These are phyloP conservation scores for Misgurnus anguillicaudatus DNA, from an alignment of 2,113 vertebrate genomes.

Conservation along the genomic window DNA sequence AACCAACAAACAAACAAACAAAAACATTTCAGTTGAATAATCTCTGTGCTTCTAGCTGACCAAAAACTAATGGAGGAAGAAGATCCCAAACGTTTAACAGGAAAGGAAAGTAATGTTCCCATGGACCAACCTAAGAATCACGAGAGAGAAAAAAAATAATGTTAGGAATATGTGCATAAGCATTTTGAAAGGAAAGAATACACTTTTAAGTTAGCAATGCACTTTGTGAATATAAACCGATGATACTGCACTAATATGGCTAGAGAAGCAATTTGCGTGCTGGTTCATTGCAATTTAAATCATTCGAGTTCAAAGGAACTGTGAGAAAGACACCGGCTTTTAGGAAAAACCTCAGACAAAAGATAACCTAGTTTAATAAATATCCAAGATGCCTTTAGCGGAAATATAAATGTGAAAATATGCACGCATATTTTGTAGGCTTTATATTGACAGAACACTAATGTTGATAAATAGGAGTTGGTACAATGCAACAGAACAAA, in stretches of 20 bases:
- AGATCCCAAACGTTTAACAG: neutral
- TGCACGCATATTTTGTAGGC: too few relatives aligned
- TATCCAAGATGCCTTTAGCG: neutral
- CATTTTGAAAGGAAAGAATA: neutral
- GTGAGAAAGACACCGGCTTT: neutral
- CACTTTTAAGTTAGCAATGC: neutral
- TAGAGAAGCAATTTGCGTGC: neutral
- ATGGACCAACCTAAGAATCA: slow-evolving; percentile 44
- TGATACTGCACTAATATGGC: neutral
- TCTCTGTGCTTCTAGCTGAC: neutral
- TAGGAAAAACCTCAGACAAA: neutral
- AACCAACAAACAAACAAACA: neutral
- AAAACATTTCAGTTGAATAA: neutral
- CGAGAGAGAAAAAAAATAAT: neutral
- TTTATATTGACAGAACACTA: too few relatives aligned
- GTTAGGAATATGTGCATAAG: too few relatives aligned
- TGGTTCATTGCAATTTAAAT: neutral
- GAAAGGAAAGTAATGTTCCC: slow-evolving; percentile 59
- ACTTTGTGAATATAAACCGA: slow-evolving; percentile 4
- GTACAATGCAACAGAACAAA: too few relatives aligned
- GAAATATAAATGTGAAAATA: too few relatives aligned
- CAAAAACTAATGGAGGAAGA: slow-evolving; percentile 2
- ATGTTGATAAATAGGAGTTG: too few relatives aligned
- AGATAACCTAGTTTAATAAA: neutral
- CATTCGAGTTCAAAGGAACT: neutral